Evolutionary conservation across 2,888 invertebrate genomes (phyloP).

Genomic region (Neocrepidodera transversa): DNA sequence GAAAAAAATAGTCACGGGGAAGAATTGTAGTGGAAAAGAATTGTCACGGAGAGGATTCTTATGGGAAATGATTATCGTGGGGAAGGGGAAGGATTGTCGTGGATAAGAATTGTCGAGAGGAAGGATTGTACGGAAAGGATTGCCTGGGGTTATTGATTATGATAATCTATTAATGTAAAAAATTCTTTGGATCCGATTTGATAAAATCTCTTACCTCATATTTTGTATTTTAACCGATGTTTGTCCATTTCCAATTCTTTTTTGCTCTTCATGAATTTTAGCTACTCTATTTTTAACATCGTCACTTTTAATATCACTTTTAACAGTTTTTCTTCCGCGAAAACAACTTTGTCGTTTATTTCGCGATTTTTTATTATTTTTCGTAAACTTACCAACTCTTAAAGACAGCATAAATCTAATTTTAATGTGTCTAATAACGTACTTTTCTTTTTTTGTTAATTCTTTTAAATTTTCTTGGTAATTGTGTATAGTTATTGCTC

Average conservation of each 20-base stretch:
- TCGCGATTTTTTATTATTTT: conserved; percentile 33
- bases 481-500: conserved; percentile 5
- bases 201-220: conserved; percentile 53
- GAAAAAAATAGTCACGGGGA: too few relatives aligned
- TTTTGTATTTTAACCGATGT: conserved; percentile 60
- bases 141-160: too few relatives aligned
- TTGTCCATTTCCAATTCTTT: conserved; percentile 57
- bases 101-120: too few relatives aligned
- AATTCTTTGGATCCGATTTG: too few relatives aligned
- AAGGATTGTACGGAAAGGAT: too few relatives aligned
- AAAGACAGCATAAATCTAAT: conserved; percentile 73
- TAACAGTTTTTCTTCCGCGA: conserved; percentile 27
- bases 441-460: conserved; percentile 63
- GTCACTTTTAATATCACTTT: conserved; percentile 22
- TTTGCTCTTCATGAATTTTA: conserved; percentile 56
- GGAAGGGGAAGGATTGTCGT: too few relatives aligned
- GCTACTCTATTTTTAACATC: conserved; percentile 41
- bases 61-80: too few relatives aligned
- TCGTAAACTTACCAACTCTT: conserved; percentile 67
- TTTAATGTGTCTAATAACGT: conserved; percentile 69
- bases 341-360: conserved; percentile 15
- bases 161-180: too few relatives aligned
- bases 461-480: conserved; percentile 32
- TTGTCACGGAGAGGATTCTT: too few relatives aligned
- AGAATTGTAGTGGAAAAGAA: too few relatives aligned